Evolutionary conservation across 2,888 invertebrate genomes (phyloP).

Genomic region (Odontomyia ornata): DNA sequence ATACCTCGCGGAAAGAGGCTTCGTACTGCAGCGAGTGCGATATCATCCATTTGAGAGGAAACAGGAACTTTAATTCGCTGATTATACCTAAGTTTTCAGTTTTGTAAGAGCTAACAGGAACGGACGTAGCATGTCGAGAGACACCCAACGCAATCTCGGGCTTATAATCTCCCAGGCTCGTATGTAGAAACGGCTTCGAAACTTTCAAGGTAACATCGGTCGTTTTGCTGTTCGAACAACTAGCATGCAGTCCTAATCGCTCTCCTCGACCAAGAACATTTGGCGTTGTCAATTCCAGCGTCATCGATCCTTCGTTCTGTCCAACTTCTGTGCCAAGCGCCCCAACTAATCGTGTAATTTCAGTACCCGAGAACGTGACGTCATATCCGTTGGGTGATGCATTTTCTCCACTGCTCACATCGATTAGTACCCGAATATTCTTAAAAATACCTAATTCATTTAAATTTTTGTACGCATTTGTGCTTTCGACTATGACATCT

Average conservation of each 20-base stretch:
- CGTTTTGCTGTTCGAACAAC: conserved; percentile 83
- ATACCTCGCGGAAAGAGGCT: conserved; percentile 82
- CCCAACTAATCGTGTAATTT: conserved; percentile 82
- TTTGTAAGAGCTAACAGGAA: conserved; percentile 72
- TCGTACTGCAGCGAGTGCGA: conserved; percentile 91
- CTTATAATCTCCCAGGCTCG: conserved; percentile 66
- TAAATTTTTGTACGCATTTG: conserved; percentile 77
- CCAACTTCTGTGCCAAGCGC: conserved; percentile 88
- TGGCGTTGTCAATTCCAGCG: conserved; percentile 74
- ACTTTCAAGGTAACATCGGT: conserved; percentile 83
- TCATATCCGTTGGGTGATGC: conserved; percentile 83
- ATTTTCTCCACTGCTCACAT: conserved; percentile 81
- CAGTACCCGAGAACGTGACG: conserved; percentile 84
- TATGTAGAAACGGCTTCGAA: conserved; percentile 84
- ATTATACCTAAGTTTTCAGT: conserved; percentile 81
- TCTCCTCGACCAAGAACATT: conserved; percentile 92
- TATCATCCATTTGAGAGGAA: conserved; percentile 68
- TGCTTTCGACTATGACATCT: conserved; percentile 78
- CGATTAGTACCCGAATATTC: conserved; percentile 85
- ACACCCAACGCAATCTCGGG: conserved; percentile 62
- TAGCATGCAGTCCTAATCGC: conserved; percentile 81
- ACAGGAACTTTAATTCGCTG: conserved; percentile 78
- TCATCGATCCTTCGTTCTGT: conserved; percentile 88
- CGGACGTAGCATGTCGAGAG: conserved; percentile 36
- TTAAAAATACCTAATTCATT: conserved; percentile 90